Conservation (phyloP, 2,888 invertebrate species). For the Patella caerulea region DNA sequence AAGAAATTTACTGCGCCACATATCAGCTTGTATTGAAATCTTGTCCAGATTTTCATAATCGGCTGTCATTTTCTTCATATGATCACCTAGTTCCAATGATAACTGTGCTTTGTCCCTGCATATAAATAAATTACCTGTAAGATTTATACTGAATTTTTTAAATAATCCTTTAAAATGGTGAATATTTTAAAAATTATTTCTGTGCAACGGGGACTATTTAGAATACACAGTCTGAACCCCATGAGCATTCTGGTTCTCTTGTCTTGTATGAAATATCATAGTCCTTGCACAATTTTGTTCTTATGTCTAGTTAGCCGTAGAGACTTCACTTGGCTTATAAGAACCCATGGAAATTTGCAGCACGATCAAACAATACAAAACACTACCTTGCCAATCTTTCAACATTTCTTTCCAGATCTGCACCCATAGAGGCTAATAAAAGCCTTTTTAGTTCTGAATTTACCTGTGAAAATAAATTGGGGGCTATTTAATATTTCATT, state of each 20-base stretch:
- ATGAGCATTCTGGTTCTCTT: too few species aligned
- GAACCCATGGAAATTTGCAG: too few species aligned
- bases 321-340: too few species aligned
- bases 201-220: too few species aligned
- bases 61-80: slow-evolving; percentile 80
- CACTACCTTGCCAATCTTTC: slow-evolving; percentile 85
- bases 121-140: slow-evolving; percentile 11
- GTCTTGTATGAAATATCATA: not conserved
- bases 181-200: not conserved
- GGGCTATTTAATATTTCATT: not conserved
- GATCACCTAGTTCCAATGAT: slow-evolving; percentile 86
- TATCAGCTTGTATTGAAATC: slow-evolving; percentile 93
- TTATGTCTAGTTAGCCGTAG: too few species aligned
- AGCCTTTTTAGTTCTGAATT: slow-evolving; percentile 93
- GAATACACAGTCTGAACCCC: too few species aligned
- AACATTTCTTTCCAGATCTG: slow-evolving; percentile 90
- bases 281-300: too few species aligned
- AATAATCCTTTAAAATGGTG: not conserved
- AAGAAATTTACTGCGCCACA: slow-evolving; percentile 96
- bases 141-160: not conserved
- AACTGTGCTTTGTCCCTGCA: slow-evolving; percentile 85
- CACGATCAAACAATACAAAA: too few species aligned
- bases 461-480: slow-evolving; percentile 75
- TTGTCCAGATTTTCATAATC: slow-evolving; percentile 94
- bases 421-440: slow-evolving; percentile 94